phyloP scores from a whole-genome alignment of 2,888 invertebrate genomes.

The Epicampocera succincta region DNA sequence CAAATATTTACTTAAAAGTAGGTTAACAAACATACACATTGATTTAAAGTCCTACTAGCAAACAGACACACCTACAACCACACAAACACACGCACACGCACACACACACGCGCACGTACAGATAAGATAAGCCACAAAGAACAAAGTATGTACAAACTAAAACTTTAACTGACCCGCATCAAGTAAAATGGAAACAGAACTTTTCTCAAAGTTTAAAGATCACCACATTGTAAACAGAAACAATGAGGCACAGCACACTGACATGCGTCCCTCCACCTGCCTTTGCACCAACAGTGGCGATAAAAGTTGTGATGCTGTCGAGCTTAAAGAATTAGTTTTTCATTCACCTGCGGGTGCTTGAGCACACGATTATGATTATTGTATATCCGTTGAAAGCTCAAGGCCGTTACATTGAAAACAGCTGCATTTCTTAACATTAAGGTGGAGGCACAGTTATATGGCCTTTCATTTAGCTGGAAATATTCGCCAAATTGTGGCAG shows the following conservation, averaged over 20 bases:
- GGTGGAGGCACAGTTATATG: too few relatives aligned
- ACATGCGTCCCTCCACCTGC: background rate
- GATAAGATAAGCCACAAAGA: slow-evolving; percentile 22
- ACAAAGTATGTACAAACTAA: slow-evolving; percentile 54
- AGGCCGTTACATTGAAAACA: too few relatives aligned
- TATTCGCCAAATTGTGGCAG: too few relatives aligned
- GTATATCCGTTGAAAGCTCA: too few relatives aligned
- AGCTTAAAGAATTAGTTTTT: too few relatives aligned
- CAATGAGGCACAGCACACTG: background rate
- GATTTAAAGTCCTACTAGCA: background rate
- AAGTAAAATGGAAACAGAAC: slow-evolving; percentile 48
- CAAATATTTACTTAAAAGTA: slow-evolving; percentile 47
- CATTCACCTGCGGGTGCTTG: too few relatives aligned
- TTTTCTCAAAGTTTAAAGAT: slow-evolving; percentile 60
- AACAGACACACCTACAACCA: background rate
- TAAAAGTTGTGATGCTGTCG: background rate
- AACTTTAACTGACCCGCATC: slow-evolving; percentile 62
- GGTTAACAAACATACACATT: background rate
- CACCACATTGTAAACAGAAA: slow-evolving; percentile 52
- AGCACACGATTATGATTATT: too few relatives aligned
- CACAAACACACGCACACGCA: background rate
- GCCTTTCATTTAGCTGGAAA: too few relatives aligned
- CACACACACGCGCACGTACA: slow-evolving; percentile 2
- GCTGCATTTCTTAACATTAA: too few relatives aligned
- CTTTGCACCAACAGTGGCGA: slow-evolving; percentile 10